These are phyloP conservation scores for human DNA, from an alignment of 2,113 vertebrate species.

Conservation along the genomic window GRCh38 chr12:75537001-75537500, in stretches of 20 bases:
- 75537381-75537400: background rate
- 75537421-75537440: background rate
- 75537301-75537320: background rate
- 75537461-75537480: background rate
- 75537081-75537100: background rate
- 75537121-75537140: background rate
- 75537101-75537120: background rate
- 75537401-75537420: background rate
- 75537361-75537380: background rate
- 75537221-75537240: background rate
- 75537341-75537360: background rate
- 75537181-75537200: background rate
- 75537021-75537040: background rate
- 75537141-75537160: background rate
- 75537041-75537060: background rate
- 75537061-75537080: background rate
- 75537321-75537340: background rate
- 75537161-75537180: background rate
- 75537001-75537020: background rate
- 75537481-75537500: background rate
- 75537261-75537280: background rate
- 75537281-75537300: background rate
- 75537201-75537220: background rate
- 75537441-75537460: background rate
- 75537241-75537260: background rate